These are phyloP conservation scores for Pipa parva DNA, from an alignment of 2,113 vertebrate genomes.

Conservation along the genomic window DNA sequence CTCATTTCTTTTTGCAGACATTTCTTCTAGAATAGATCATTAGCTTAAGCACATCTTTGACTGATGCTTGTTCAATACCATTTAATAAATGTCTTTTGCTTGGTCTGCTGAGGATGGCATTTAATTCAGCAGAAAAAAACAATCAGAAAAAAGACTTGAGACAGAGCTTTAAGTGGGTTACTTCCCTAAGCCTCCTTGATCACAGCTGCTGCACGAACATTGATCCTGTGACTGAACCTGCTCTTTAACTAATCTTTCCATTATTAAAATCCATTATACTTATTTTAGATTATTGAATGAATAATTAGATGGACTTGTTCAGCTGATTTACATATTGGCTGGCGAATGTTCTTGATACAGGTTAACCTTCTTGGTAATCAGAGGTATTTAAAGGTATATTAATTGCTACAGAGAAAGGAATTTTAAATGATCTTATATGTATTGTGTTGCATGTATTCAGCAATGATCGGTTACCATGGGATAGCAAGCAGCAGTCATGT, in stretches of 20 bases:
- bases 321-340: neutral
- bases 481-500: too few relatives aligned
- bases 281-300: neutral
- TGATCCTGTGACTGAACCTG: neutral
- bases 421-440: too few relatives aligned
- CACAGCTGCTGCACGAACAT: conserved; percentile 1
- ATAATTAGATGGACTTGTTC: neutral
- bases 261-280: neutral
- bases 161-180: neutral
- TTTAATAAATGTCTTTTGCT: conserved; percentile 19
- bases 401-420: too few relatives aligned
- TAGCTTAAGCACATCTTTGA: conserved; percentile 18
- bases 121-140: conserved; percentile 7
- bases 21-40: conserved; percentile 14
- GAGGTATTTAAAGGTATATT: too few relatives aligned
- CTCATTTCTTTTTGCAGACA: conserved; percentile 22
- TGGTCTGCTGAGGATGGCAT: conserved; percentile 11
- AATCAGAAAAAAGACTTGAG: neutral
- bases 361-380: too few relatives aligned
- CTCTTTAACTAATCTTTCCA: neutral
- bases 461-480: too few relatives aligned
- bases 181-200: neutral
- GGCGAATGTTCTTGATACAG: too few relatives aligned
- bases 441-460: too few relatives aligned
- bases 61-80: conserved; percentile 26